A percentile compares a stretch with the other conserved stretches of the same genome.
Conservation (phyloP, 2,888 invertebrate species). For the Acronicta alni region DNA sequence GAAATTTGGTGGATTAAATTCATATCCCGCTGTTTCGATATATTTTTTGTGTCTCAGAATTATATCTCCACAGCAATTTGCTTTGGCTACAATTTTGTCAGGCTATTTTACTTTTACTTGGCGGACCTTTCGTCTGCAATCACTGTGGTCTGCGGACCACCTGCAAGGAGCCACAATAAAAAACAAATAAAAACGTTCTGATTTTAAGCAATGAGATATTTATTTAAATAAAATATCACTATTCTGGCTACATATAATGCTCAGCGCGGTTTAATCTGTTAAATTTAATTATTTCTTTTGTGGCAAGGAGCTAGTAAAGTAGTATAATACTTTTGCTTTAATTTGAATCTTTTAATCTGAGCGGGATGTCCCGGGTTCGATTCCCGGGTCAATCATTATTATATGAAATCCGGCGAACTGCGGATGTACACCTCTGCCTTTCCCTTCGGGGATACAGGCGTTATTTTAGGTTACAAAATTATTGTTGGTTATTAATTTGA, state of each 20-base stretch:
- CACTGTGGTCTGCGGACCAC: constrained; percentile 45
- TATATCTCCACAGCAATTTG: constrained; percentile 38
- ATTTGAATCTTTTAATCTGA: too few relatives aligned
- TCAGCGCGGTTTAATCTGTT: background rate
- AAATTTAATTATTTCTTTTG: too few relatives aligned
- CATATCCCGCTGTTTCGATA: constrained; percentile 2
- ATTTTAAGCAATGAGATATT: constrained; percentile 21
- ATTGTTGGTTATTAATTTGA: too few relatives aligned
- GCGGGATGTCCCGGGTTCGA: too few relatives aligned
- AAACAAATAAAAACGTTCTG: constrained; percentile 19
- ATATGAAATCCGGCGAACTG: too few relatives aligned
- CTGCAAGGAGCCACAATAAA: constrained; percentile 27
- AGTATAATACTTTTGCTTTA: too few relatives aligned
- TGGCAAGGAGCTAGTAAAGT: too few relatives aligned
- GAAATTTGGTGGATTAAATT: constrained; percentile 8
- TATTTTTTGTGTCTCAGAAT: constrained; percentile 30
- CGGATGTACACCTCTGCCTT: too few relatives aligned
- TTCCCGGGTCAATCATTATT: too few relatives aligned
- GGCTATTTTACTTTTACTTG: constrained; percentile 29
- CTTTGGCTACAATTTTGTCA: constrained; percentile 29
- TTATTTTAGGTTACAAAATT: too few relatives aligned
- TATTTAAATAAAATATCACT: constrained; percentile 21
- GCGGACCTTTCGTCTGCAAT: constrained; percentile 20
- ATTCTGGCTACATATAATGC: background rate
- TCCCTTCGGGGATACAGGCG: too few relatives aligned